Evolutionary conservation across 2,888 invertebrate species (phyloP).

Genomic region (Ommatoiulus sabulosus): DNA sequence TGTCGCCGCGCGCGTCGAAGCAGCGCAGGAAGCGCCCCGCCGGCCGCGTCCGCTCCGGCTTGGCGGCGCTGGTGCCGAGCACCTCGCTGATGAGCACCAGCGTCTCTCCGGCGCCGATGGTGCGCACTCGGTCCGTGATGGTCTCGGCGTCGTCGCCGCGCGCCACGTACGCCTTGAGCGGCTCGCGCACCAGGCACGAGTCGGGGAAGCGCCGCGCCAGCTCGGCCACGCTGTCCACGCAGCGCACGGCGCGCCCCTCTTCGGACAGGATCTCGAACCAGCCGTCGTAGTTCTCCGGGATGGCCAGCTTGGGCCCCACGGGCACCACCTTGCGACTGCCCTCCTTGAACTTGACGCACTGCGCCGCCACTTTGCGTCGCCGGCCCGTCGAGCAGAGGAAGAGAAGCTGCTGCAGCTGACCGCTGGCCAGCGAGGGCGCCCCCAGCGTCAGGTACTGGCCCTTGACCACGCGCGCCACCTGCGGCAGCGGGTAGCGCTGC

Average conservation of each 20-base stretch:
- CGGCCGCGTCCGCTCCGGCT: conserved; percentile 52
- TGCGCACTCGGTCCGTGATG: conserved; percentile 70
- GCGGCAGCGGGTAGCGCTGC: conserved; percentile 73
- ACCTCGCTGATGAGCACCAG: conserved; percentile 81
- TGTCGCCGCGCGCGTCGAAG: conserved; percentile 85
- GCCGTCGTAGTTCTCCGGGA: conserved; percentile 90
- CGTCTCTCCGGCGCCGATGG: conserved; percentile 85
- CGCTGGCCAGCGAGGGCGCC: conserved; percentile 87
- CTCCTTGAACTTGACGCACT: conserved; percentile 85
- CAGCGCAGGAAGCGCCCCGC: conserved; percentile 81
- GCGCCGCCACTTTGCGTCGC: conserved; percentile 81
- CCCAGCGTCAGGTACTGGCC: conserved; percentile 94
- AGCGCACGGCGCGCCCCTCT: conserved; percentile 90
- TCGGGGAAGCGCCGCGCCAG: conserved; percentile 73
- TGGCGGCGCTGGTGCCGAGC: conserved; percentile 67
- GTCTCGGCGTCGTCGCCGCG: conserved; percentile 63
- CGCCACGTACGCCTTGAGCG: conserved; percentile 75
- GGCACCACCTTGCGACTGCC: conserved; percentile 74
- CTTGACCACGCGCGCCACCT: conserved; percentile 90
- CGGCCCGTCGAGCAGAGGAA: conserved; percentile 86
- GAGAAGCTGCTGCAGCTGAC: conserved; percentile 87
- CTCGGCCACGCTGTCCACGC: conserved; percentile 89
- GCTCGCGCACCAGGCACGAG: conserved; percentile 80
- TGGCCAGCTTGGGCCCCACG: conserved; percentile 85
- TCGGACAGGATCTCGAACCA: conserved; percentile 95